Evolutionary conservation across 2,888 invertebrate genomes (phyloP).

Genomic region (Drosophila nigricruria): DNA sequence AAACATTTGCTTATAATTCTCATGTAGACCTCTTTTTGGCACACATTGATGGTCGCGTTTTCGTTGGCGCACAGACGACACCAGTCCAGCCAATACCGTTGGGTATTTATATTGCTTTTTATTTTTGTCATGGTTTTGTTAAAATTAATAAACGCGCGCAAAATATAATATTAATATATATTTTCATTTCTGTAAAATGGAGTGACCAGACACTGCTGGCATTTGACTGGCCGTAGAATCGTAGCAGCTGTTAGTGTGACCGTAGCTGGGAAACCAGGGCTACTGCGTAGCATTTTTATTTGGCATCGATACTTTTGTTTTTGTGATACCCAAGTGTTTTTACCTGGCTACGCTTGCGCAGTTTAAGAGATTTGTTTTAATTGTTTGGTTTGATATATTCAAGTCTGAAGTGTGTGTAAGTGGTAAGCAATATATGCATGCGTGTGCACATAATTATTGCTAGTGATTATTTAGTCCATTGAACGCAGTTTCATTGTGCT

Average conservation of each 20-base stretch:
- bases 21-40: constrained; percentile 40
- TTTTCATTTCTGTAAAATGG: constrained; percentile 13
- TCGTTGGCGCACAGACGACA: constrained; percentile 64
- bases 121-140: constrained; percentile 2
- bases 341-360: constrained; percentile 60
- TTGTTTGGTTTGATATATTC: neutral
- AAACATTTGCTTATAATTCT: constrained; percentile 63
- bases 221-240: neutral
- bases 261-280: neutral
- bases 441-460: neutral
- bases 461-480: neutral
- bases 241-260: constrained; percentile 42
- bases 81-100: constrained; percentile 56
- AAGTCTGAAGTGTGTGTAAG: neutral
- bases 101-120: neutral
- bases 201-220: constrained; percentile 25
- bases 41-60: constrained; percentile 27
- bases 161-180: constrained; percentile 13
- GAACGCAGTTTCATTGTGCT: neutral
- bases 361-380: constrained; percentile 12
- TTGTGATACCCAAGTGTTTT: constrained; percentile 28
- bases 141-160: constrained; percentile 8
- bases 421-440: neutral
- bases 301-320: constrained; percentile 34
- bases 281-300: neutral